Percentiles rank a stretch among this genome's conserved stretches.
These are phyloP conservation scores for Molanna angustata DNA, from an alignment of 2,888 invertebrate genomes.

Conservation along the genomic window DNA sequence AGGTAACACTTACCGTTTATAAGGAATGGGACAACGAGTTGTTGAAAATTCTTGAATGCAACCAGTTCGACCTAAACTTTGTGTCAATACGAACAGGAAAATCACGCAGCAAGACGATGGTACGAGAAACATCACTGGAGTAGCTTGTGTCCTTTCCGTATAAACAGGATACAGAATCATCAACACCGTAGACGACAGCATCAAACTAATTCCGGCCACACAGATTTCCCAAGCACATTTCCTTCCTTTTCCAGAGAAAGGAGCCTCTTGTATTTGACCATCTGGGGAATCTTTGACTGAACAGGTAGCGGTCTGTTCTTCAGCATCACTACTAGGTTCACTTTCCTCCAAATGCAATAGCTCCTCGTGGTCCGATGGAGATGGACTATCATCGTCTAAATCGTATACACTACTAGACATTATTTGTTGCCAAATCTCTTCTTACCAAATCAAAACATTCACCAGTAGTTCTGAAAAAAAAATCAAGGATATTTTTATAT, in stretches of 20 bases:
- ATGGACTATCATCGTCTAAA: slow-evolving; percentile 15
- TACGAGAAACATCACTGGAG: slow-evolving; percentile 39
- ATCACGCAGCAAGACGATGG: slow-evolving; percentile 37
- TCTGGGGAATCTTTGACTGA: slow-evolving; percentile 20
- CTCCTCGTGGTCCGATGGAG: slow-evolving; percentile 26
- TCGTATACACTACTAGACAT: too few relatives aligned
- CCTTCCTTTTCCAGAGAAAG: not conserved
- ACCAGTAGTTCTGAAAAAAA: not conserved
- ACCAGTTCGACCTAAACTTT: slow-evolving; percentile 38
- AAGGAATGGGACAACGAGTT: slow-evolving; percentile 21
- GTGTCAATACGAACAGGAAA: slow-evolving; percentile 36
- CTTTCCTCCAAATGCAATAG: slow-evolving; percentile 16
- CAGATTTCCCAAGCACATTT: not conserved
- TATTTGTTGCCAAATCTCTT: too few relatives aligned
- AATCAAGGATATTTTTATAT: too few relatives aligned
- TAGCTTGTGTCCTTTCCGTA: slow-evolving; percentile 42
- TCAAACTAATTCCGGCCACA: slow-evolving; percentile 44
- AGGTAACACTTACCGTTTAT: slow-evolving; percentile 24
- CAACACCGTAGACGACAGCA: slow-evolving; percentile 49
- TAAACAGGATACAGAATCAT: slow-evolving; percentile 54
- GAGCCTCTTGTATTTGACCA: not conserved
- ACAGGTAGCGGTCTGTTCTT: slow-evolving; percentile 20
- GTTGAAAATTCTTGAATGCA: slow-evolving; percentile 37
- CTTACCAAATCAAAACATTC: too few relatives aligned
- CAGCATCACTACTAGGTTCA: slow-evolving; percentile 19